Base-by-base conservation (phyloP, 2,113 vertebrate species). In the Chitala chitala region DNA sequence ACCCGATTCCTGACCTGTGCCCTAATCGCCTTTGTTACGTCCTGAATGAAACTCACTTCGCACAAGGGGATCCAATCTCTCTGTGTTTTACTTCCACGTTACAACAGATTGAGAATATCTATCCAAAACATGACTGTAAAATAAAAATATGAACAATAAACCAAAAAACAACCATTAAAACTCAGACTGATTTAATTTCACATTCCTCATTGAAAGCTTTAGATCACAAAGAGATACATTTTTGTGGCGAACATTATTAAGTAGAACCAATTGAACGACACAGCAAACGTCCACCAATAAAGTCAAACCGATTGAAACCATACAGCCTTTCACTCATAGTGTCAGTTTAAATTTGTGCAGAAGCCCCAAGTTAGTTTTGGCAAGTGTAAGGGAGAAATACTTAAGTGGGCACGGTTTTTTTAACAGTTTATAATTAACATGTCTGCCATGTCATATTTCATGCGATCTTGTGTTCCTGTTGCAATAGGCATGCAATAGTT, bases 181-280 rank as follows among this genome's bases (percentile, higher is more conserved):
- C 59, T 63, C 59, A 2, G 56, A 6, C 56, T 63, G 59, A 33
- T 33, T 36, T 29, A 2, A 36, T 15, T 63, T 63, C 59, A 63
- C 33, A 63, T 63, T 63, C 59, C 59, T 36, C n/a, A n/a, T n/a
- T 63, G 59, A 36, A 63, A 63, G n/a, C 38, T 33, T 63, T 63
- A 63, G 38, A n/a, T n/a, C n/a, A n/a, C n/a, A 63, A 63, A 36
- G 31, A 36, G 59, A 63, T 33, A 63, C 59, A n/a, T n/a, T n/a
- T 63, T 29, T 63, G 59, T 63, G 59, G 31, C 59, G 33, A 33
- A 63, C 7, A 7, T 13, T 29, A 63, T 63, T n/a, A 63, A 63
- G 59, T 33, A 63, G 31, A 63, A 63, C 17, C 59, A 26, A 38
- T 33, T 63, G 33, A 63, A 38, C 13, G 29, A 63, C 33, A 33